phyloP scores from a whole-genome alignment of 2,113 vertebrate species.

The Sakesphorus luctuosus region DNA sequence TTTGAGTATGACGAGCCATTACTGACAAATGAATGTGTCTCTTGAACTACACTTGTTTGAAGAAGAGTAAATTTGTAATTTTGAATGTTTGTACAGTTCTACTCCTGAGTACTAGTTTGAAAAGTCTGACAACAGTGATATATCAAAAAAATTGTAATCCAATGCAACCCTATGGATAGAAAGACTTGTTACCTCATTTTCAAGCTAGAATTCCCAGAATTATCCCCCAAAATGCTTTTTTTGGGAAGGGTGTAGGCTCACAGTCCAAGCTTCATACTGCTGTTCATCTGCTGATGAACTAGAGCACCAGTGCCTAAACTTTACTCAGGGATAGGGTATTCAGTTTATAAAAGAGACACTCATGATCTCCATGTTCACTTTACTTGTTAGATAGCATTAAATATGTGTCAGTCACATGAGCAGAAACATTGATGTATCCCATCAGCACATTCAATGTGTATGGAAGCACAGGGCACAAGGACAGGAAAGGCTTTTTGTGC shows the following conservation, averaged over 20 bases:
- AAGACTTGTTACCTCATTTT: neutral
- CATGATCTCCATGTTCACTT: neutral
- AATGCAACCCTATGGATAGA: neutral
- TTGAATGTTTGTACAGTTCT: neutral
- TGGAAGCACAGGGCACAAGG: neutral
- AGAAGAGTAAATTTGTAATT: neutral
- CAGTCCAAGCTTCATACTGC: neutral
- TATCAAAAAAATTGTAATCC: neutral
- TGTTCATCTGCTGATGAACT: neutral
- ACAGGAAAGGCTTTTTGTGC: neutral
- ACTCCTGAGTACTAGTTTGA: neutral
- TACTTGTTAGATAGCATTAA: neutral
- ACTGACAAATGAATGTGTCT: neutral
- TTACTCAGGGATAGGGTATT: neutral
- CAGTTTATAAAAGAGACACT: neutral
- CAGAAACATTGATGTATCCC: neutral
- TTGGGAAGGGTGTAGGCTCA: neutral
- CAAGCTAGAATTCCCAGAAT: neutral
- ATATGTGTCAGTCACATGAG: neutral
- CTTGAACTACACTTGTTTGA: neutral
- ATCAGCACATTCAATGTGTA: rapidly evolving
- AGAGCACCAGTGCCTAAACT: neutral
- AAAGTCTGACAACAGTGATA: neutral
- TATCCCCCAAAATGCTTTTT: neutral
- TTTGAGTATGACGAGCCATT: neutral